Base-by-base conservation (phyloP, 2,888 invertebrate species). In the Nebria salina region DNA sequence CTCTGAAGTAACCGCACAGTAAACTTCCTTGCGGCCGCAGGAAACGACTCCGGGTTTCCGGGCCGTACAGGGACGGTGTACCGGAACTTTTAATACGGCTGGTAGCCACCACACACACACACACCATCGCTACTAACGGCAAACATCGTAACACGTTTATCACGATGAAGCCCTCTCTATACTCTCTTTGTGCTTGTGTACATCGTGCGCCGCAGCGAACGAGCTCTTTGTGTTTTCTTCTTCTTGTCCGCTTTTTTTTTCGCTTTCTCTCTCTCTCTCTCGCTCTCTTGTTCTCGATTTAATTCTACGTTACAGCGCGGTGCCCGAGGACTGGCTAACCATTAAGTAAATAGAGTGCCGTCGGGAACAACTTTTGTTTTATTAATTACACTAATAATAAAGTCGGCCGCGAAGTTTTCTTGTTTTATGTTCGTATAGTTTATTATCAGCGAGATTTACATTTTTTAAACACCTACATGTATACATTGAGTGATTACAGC, bases 41-140 rank as follows among this genome's bases (percentile, higher is more conserved):
- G 86, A 86, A 87, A 86, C 86, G 86, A 85, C 85, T 85, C 83
- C 84, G 83, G 85, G 41, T 43, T 42, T 73, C 73, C 73, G 73
- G 54, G 73, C 73, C 70, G 70, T 34, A n/a, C 70, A 34, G 34
- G 26, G 70, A 25, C 34, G 70, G 70, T 70, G 9, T 41, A 20
- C 73, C 73, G 73, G 73, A 41, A 73, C 73, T 73, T 73, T 73
- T 73, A 73, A 73, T 73, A 43, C 26, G 73, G 43, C 73, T 34
- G 42, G 42, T 20, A 26, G 73, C 20, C 70, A 20, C 70, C 70
- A 34, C 26, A 25, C 34, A 34, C 34, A 34, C 34, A 34, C 11
- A 26, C 70, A 34, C 25, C 70, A 34, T 8, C 70, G 66, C 66
- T 66, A 25, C 20, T 25, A 66, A 66, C 66, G 70, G 34, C 73